Evolutionary conservation across 2,797 vertebrate genomes (phyloP).

Genomic region (Ispidina lecontei): DNA sequence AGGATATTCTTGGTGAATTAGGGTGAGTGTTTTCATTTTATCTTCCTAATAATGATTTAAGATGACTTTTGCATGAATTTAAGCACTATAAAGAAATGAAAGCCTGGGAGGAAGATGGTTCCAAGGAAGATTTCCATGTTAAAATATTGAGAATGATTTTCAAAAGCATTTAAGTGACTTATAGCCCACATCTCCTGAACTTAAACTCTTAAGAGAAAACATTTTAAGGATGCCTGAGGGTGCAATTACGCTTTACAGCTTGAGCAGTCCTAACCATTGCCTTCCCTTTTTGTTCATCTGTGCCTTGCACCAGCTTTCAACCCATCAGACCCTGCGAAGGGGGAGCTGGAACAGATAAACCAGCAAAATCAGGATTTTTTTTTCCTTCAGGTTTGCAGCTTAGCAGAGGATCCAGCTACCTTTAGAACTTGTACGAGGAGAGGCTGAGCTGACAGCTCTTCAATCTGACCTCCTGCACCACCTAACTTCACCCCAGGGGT

Average conservation of each 20-base stretch:
- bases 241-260: not conserved
- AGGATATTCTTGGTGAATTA: constrained; percentile 48
- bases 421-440: fast-evolving
- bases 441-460: not conserved
- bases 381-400: not conserved
- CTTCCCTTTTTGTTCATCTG: not conserved
- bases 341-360: not conserved
- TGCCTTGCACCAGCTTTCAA: not conserved
- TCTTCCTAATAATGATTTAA: constrained; percentile 52
- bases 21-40: constrained; percentile 50
- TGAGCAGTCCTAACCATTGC: not conserved
- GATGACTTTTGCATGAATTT: constrained; percentile 46
- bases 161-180: constrained; percentile 49
- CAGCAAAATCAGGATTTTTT: not conserved
- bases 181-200: constrained; percentile 14
- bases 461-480: fast-evolving
- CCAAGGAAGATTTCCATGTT: constrained; percentile 24
- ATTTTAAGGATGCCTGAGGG: constrained; percentile 26
- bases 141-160: constrained; percentile 39
- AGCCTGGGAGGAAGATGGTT: constrained; percentile 9
- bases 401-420: not conserved
- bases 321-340: fast-evolving
- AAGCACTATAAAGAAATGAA: constrained; percentile 27
- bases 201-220: constrained; percentile 49
- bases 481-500: fast-evolving